Conservation (phyloP, 2,113 vertebrate genomes). For the Stigmatopora argus region DNA sequence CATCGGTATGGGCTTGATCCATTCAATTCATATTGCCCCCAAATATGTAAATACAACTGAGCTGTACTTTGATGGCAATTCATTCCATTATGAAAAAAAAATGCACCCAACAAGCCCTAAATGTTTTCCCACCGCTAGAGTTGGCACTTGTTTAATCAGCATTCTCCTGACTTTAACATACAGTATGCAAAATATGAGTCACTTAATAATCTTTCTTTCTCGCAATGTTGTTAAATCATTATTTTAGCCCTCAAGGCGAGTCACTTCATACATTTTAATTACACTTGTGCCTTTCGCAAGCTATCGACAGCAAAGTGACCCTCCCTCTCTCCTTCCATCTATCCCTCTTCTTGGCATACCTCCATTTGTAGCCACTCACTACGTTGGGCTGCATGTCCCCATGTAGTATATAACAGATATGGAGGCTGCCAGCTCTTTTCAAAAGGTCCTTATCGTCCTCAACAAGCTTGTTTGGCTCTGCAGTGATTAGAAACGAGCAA, state of each 20-base stretch:
- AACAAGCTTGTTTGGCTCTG: constrained; percentile 50
- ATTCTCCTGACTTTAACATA: too few species aligned
- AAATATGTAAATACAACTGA: too few species aligned
- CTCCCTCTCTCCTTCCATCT: constrained; percentile 4
- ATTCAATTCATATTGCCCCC: too few species aligned
- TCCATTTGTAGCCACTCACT: not conserved
- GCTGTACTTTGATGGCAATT: too few species aligned
- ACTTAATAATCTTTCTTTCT: constrained; percentile 21
- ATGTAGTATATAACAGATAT: constrained; percentile 32
- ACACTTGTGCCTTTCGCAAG: constrained; percentile 15
- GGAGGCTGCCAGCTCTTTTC: constrained; percentile 36
- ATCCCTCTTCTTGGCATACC: constrained; percentile 2
- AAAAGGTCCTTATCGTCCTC: constrained; percentile 44
- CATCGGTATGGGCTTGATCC: too few species aligned
- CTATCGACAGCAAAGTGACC: constrained; percentile 13
- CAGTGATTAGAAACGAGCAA: constrained; percentile 36
- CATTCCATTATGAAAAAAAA: too few species aligned
- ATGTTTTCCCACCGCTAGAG: too few species aligned
- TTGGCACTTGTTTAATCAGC: too few species aligned
- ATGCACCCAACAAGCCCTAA: too few species aligned
- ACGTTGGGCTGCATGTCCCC: constrained; percentile 21
- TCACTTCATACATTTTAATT: constrained; percentile 9
- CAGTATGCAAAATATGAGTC: constrained; percentile 1
- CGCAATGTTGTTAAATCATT: not conserved
- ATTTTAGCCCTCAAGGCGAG: constrained; percentile 12